These are phyloP conservation scores for Trichomalopsis sarcophagae DNA, from an alignment of 1,140 invertebrate genomes.

Conservation along the genomic window DNA sequence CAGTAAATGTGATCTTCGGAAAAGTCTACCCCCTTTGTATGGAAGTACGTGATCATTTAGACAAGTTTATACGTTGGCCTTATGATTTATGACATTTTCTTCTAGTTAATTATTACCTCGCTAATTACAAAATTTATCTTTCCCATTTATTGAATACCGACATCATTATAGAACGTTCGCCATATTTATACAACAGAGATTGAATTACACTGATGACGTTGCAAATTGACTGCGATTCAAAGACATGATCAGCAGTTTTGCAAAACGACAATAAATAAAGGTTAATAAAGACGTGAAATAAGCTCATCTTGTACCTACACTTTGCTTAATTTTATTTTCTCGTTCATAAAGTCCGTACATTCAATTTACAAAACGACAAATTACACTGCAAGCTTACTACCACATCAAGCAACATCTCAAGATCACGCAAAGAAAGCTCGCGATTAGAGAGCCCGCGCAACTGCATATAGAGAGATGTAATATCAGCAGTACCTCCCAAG, in stretches of 20 bases:
- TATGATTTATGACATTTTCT: too few species aligned
- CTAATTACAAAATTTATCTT: not conserved
- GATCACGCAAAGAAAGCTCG: not conserved
- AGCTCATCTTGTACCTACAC: too few species aligned
- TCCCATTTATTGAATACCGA: too few species aligned
- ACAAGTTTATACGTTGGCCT: not conserved
- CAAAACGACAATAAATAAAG: too few species aligned
- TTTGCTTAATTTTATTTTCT: too few species aligned
- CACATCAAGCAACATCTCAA: not conserved
- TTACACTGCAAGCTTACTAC: not conserved
- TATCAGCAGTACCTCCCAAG: not conserved
- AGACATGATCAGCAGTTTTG: too few species aligned
- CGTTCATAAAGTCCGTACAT: not conserved
- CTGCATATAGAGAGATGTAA: conserved; percentile 22
- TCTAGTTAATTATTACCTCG: not conserved
- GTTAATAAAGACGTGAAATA: too few species aligned
- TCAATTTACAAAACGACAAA: not conserved
- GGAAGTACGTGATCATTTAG: not conserved
- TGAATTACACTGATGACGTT: not conserved
- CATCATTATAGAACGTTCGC: too few species aligned
- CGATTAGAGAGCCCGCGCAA: conserved; percentile 20
- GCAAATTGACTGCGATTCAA: too few species aligned
- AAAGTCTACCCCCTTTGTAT: not conserved
- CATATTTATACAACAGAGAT: not conserved
- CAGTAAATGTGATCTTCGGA: not conserved